Conservation (phyloP, 2,888 invertebrate genomes). For the Temnothorax ravouxi region DNA sequence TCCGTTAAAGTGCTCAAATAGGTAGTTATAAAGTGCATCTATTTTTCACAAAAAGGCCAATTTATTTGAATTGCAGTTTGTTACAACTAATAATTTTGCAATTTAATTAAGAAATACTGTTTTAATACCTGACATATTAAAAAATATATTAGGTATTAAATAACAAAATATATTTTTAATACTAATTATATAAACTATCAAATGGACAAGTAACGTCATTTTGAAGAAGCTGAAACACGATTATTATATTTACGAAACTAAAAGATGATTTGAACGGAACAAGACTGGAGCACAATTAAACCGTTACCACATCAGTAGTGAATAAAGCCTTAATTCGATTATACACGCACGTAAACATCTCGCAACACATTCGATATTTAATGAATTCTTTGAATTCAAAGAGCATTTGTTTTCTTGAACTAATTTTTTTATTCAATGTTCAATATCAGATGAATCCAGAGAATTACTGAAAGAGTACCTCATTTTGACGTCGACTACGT, state of each 20-base stretch:
- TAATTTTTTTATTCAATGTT: neutral
- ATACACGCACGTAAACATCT: neutral
- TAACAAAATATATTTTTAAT: neutral
- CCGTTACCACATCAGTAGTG: neutral
- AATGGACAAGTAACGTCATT: neutral
- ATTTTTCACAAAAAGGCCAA: neutral
- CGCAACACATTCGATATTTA: neutral
- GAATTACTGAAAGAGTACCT: neutral
- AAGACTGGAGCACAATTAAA: neutral
- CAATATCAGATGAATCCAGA: neutral
- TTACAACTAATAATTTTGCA: neutral
- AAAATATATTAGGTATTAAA: neutral
- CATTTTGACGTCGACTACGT: neutral
- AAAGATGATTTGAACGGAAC: neutral
- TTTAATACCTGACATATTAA: neutral
- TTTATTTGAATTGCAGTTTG: neutral
- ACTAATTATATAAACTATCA: neutral
- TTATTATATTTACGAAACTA: neutral
- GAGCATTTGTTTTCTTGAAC: neutral
- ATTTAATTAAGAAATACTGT: neutral
- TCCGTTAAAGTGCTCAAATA: neutral
- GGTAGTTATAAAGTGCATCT: neutral
- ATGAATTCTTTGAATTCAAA: neutral
- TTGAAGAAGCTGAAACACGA: neutral
- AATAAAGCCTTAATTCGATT: constrained; percentile 4